Evolutionary conservation across 2,888 invertebrate genomes (phyloP).

Genomic region (Amblyjoppa proteus): DNA sequence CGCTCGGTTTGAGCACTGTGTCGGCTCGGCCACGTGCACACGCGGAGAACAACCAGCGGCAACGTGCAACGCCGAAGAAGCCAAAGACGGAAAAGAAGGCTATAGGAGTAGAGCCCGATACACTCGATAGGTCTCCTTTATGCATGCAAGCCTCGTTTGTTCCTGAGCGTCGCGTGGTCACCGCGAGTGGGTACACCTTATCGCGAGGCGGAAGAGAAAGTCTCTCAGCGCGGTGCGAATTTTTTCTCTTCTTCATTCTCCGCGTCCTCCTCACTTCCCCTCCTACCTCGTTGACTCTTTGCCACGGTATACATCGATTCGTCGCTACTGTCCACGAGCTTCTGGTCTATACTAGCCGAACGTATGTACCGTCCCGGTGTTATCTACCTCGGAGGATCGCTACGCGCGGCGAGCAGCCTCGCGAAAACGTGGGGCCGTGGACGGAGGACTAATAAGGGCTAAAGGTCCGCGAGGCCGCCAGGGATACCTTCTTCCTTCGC

Average conservation of each 20-base stretch:
- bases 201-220: constrained; percentile 79
- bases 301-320: constrained; percentile 43
- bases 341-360: constrained; percentile 28
- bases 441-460: constrained; percentile 36
- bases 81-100: constrained; percentile 2
- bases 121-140: constrained; percentile 54
- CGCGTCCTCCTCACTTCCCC: constrained; percentile 15
- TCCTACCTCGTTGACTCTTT: constrained; percentile 34
- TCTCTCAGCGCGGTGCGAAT: constrained; percentile 64
- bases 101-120: constrained; percentile 32
- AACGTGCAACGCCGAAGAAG: constrained; percentile 21
- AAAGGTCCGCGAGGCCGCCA: constrained; percentile 28
- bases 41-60: constrained; percentile 3
- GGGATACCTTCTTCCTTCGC: background rate
- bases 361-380: constrained; percentile 18
- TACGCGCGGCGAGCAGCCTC: constrained; percentile 32
- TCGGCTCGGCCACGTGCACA: constrained; percentile 39
- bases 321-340: constrained; percentile 30
- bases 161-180: constrained; percentile 70
- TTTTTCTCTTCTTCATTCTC: constrained; percentile 35
- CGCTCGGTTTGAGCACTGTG: constrained; percentile 13
- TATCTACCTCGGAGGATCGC: constrained; percentile 46
- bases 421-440: constrained; percentile 38
- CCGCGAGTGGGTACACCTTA: constrained; percentile 67
- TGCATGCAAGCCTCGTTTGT: constrained; percentile 70